phyloP scores from a whole-genome alignment of 2,797 vertebrate species.

The Sebastes matsubarae region DNA sequence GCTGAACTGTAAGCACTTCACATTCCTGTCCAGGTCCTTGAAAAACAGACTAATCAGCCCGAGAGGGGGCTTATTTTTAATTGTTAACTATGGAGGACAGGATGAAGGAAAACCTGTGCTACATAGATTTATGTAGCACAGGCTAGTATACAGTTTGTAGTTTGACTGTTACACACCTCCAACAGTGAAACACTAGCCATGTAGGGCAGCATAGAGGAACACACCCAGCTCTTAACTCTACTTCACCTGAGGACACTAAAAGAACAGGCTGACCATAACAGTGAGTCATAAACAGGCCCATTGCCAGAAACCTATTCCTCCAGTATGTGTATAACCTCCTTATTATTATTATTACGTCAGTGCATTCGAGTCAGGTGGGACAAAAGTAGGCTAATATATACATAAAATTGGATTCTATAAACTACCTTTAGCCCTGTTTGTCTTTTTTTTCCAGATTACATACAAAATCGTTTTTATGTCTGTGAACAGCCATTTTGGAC shows the following conservation, averaged over 20 bases:
- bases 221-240: conserved; percentile 30
- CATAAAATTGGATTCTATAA: background rate
- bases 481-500: background rate
- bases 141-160: background rate
- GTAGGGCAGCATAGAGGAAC: conserved; percentile 27
- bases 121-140: too few species aligned
- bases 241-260: conserved; percentile 39
- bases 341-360: background rate
- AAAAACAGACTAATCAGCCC: conserved; percentile 25
- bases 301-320: background rate
- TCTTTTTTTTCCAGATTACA: background rate
- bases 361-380: background rate
- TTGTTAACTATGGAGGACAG: conserved; percentile 4
- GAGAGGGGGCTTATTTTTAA: conserved; percentile 11
- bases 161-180: conserved; percentile 1
- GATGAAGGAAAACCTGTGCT: background rate
- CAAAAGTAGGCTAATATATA: background rate
- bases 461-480: background rate
- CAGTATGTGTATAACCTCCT: background rate
- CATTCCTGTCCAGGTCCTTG: conserved; percentile 28
- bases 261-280: conserved; percentile 10
- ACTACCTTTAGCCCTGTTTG: background rate
- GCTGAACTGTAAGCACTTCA: conserved; percentile 42
- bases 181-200: conserved; percentile 32
- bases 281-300: conserved; percentile 3